These are phyloP conservation scores for Glyptemys insculpta DNA, from an alignment of 2,797 vertebrate species.

Conservation along the genomic window DNA sequence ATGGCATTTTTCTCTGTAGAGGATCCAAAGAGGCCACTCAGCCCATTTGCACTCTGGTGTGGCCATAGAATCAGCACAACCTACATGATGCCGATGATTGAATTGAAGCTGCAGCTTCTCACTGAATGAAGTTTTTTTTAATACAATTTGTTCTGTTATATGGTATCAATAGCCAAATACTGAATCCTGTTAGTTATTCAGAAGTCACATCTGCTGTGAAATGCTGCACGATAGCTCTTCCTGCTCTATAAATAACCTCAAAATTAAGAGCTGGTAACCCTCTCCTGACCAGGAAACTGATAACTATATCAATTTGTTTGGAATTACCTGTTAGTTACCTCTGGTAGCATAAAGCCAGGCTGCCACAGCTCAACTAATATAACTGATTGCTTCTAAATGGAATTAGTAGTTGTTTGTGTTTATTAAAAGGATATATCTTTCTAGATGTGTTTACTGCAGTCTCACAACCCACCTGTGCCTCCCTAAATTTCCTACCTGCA, in stretches of 20 bases:
- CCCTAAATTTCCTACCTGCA: neutral
- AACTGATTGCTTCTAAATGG: neutral
- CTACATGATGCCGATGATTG: no score
- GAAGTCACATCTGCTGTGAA: neutral
- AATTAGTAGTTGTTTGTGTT: neutral
- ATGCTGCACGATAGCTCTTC: neutral
- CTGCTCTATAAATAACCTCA: neutral
- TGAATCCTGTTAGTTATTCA: constrained; percentile 25
- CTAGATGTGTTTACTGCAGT: neutral
- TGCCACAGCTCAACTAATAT: neutral
- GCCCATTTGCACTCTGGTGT: neutral
- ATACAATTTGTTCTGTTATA: neutral
- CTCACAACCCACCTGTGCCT: neutral
- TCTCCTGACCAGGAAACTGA: neutral
- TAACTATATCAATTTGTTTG: constrained; percentile 11
- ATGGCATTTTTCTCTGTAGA: neutral
- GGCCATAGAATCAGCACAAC: neutral
- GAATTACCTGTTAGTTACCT: neutral
- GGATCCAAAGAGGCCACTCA: neutral
- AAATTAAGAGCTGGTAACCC: neutral
- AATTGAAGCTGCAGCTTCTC: neutral
- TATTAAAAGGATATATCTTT: neutral
- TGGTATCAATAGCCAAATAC: no score
- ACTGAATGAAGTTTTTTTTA: neutral
- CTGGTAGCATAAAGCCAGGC: neutral